Evolutionary conservation across 2,888 invertebrate species (phyloP).

Genomic region (Hermaeophaga mercurialis): DNA sequence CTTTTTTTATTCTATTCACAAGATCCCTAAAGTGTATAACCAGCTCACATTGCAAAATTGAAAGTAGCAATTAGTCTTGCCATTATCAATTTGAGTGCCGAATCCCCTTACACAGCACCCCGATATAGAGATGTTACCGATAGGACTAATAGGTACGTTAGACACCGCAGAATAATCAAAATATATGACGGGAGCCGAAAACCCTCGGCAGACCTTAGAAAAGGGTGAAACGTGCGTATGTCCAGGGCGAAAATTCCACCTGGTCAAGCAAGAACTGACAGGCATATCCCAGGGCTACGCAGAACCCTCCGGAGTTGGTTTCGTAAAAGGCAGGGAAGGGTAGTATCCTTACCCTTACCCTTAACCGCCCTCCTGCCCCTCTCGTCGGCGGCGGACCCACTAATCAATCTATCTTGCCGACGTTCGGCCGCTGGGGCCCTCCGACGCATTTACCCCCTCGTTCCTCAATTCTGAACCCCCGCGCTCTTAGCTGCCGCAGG

Average conservation of each 20-base stretch:
- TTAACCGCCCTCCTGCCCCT: neutral
- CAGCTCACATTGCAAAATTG: too few relatives aligned
- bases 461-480: constrained; percentile 5
- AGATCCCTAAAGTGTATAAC: too few relatives aligned
- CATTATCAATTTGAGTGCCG: too few relatives aligned
- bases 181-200: too few relatives aligned
- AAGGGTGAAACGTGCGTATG: neutral
- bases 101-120: too few relatives aligned
- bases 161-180: too few relatives aligned
- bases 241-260: constrained; percentile 5
- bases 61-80: too few relatives aligned
- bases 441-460: constrained; percentile 27
- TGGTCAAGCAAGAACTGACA: constrained; percentile 17
- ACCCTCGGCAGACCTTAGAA: too few relatives aligned
- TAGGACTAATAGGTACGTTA: too few relatives aligned
- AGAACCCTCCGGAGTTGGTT: constrained; percentile 7
- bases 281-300: constrained; percentile 5
- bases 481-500: constrained; percentile 10
- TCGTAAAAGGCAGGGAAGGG: constrained; percentile 5
- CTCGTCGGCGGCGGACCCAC: constrained; percentile 42
- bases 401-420: constrained; percentile 54
- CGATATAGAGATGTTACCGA: too few relatives aligned
- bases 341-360: constrained; percentile 15
- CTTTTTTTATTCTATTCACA: too few relatives aligned
- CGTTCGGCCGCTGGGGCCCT: constrained; percentile 28